phyloP scores from a whole-genome alignment of 2,797 vertebrate genomes.

The Botia kubotai region DNA sequence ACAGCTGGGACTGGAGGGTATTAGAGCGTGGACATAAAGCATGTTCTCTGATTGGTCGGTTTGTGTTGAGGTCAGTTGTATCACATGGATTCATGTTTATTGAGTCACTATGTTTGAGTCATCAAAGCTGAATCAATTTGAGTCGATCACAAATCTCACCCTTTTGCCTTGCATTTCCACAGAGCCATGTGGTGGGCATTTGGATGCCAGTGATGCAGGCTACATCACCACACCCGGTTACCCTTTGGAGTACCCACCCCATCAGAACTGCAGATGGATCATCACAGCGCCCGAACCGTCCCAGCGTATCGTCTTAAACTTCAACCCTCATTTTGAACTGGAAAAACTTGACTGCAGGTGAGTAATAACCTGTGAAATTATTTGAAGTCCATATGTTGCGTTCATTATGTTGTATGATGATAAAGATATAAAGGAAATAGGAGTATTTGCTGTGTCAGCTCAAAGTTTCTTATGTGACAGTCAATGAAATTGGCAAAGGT shows the following conservation, averaged over 20 bases:
- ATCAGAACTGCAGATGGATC: conserved; percentile 97
- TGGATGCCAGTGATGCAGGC: conserved; percentile 92
- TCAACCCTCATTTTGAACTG: conserved; percentile 98
- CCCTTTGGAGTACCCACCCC: conserved; percentile 94
- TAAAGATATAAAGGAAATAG: neutral
- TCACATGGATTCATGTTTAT: neutral
- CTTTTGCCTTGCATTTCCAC: conserved; percentile 67
- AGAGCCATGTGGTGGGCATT: conserved; percentile 84
- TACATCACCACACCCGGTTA: conserved; percentile 99
- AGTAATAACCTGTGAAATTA: conserved; percentile 55
- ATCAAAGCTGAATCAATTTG: neutral
- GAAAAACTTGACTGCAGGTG: conserved; percentile 99
- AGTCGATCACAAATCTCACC: conserved; percentile 27
- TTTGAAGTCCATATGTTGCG: neutral
- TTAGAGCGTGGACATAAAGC: conserved; percentile 18
- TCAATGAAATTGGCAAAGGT: neutral
- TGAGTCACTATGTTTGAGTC: neutral
- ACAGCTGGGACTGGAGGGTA: neutral
- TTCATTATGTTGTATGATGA: neutral
- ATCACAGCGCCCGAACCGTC: conserved; percentile 91
- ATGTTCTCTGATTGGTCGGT: conserved; percentile 11
- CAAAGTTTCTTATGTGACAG: too few species aligned
- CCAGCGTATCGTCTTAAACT: conserved; percentile 97
- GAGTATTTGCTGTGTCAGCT: neutral
- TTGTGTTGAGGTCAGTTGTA: conserved; percentile 20